Evolutionary conservation across 1,140 invertebrate genomes (phyloP).

Genomic region (Zaprionus tsacasi): DNA sequence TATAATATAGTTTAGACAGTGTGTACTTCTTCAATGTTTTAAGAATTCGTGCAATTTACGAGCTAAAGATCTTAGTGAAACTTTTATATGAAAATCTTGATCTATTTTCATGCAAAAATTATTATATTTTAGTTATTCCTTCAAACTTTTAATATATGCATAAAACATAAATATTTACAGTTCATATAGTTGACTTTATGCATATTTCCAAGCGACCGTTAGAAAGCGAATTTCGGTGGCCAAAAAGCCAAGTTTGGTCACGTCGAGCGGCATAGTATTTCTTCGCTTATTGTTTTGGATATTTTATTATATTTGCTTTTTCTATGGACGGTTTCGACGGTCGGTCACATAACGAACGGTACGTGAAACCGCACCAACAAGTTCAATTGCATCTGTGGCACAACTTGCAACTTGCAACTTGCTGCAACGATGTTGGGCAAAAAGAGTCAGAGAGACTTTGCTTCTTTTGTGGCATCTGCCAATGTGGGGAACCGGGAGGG

Average conservation of each 20-base stretch:
- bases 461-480: conserved; percentile 70
- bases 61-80: no score
- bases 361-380: conserved; percentile 46
- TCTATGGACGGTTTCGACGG: conserved; percentile 20
- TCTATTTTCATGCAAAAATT: not conserved
- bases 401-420: conserved; percentile 10
- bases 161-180: conserved; percentile 36
- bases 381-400: conserved; percentile 67
- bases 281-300: conserved; percentile 23
- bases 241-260: conserved; percentile 68
- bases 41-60: not conserved
- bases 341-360: conserved; percentile 30
- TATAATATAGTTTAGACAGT: no score
- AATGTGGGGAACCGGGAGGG: not conserved
- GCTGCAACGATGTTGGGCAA: conserved; percentile 1
- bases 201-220: conserved; percentile 22
- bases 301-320: conserved; percentile 23
- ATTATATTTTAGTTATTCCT: not conserved
- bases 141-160: conserved; percentile 4
- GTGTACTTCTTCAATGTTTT: no score
- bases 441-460: conserved; percentile 58
- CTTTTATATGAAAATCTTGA: no score
- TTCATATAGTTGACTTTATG: conserved; percentile 11
- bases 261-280: conserved; percentile 36
- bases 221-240: conserved; percentile 71